Percentiles rank a stretch among this genome's conserved stretches.
Conservation (phyloP, 1,140 invertebrate species). For the Drosophila prosaltans region DNA sequence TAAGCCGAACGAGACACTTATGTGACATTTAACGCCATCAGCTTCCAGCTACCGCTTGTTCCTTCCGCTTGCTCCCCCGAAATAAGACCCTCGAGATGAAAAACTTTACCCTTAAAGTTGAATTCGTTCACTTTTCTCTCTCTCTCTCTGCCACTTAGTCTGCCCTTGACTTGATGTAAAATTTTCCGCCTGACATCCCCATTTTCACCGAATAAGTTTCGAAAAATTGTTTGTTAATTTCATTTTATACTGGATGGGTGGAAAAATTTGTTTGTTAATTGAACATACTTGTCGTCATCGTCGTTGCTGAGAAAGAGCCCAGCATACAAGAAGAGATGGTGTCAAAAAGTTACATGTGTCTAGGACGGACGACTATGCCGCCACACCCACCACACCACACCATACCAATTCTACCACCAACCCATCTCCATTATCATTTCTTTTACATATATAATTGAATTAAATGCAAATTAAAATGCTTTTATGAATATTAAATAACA, state of each 20-base stretch:
- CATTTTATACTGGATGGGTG: not conserved
- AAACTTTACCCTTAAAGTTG: slow-evolving; percentile 10
- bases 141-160: not conserved
- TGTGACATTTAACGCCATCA: slow-evolving; percentile 14
- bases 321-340: not conserved
- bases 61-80: not conserved
- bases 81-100: slow-evolving; percentile 2
- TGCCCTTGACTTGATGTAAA: not conserved
- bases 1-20: slow-evolving; percentile 30
- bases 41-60: not conserved
- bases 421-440: not conserved
- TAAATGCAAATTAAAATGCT: slow-evolving; percentile 76
- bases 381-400: not conserved
- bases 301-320: not conserved
- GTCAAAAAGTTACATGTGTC: slow-evolving; percentile 14
- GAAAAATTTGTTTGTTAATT: slow-evolving; percentile 17
- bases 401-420: too few species aligned
- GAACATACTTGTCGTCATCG: slow-evolving; percentile 4
- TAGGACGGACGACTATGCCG: not conserved
- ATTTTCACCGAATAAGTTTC: slow-evolving; percentile 1
- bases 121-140: not conserved
- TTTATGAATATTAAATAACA: slow-evolving; percentile 68
- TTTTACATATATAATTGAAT: slow-evolving; percentile 56
- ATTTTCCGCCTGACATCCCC: slow-evolving; percentile 6
- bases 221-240: slow-evolving; percentile 15